phyloP scores from a whole-genome alignment of 2,113 vertebrate genomes.

The Stegostoma tigrinum region DNA sequence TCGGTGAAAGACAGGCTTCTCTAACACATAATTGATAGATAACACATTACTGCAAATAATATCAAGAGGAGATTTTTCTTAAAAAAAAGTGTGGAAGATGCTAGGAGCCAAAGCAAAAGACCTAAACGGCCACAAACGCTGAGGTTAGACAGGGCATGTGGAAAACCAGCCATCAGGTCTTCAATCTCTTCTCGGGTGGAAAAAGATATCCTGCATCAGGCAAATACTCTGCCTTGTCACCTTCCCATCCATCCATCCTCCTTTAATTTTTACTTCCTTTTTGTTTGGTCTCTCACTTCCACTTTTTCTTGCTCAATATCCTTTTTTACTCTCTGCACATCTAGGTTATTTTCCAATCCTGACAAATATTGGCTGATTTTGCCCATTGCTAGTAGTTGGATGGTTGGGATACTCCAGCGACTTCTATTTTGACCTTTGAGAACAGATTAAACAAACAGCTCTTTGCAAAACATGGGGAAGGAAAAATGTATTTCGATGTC shows the following conservation, averaged over 20 bases:
- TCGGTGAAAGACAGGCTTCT: not conserved
- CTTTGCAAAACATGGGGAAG: not conserved
- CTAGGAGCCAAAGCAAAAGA: not conserved
- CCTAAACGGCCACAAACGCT: not conserved
- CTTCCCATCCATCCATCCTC: not conserved
- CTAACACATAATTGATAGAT: not conserved
- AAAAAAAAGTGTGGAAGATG: not conserved
- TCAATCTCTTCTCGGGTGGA: not conserved
- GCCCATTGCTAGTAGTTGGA: not conserved
- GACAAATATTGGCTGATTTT: not conserved
- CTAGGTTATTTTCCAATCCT: too few relatives aligned
- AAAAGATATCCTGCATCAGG: not conserved
- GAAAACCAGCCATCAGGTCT: not conserved
- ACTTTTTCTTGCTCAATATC: not conserved
- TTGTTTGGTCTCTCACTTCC: not conserved
- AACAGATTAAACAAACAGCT: not conserved
- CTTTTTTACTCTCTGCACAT: not conserved
- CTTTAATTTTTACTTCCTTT: too few relatives aligned
- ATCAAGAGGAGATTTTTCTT: not conserved
- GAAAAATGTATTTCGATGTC: not conserved
- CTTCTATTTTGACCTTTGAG: not conserved
- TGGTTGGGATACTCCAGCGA: not conserved
- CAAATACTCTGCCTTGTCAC: not conserved
- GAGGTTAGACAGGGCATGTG: not conserved
- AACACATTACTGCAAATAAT: not conserved